phyloP scores from a whole-genome alignment of 2,888 invertebrate genomes.

The Hypolimnas misippus region DNA sequence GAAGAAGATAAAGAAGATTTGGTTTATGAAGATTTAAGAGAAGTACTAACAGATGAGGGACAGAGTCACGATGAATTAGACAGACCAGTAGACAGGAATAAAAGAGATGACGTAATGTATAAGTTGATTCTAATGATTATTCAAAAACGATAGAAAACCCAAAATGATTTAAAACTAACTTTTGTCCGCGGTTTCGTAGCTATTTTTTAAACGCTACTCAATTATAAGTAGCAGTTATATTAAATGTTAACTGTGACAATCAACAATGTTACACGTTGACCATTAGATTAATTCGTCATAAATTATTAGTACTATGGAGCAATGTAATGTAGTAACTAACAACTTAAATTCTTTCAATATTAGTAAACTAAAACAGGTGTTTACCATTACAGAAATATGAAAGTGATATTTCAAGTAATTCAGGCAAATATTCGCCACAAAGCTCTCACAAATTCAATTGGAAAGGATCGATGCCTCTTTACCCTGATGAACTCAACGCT shows the following conservation, averaged over 20 bases:
- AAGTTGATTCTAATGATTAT: neutral
- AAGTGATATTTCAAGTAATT: slow-evolving; percentile 3
- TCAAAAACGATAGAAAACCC: too few species aligned
- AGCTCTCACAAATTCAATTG: slow-evolving; percentile 60
- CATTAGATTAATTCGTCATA: too few species aligned
- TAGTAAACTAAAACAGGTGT: neutral
- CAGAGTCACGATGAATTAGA: slow-evolving; percentile 56
- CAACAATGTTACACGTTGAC: too few species aligned
- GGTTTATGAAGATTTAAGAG: slow-evolving; percentile 62
- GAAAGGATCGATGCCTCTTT: slow-evolving; percentile 68
- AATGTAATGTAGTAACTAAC: too few species aligned
- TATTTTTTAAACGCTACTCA: too few species aligned
- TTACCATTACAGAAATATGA: slow-evolving; percentile 22
- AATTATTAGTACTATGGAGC: too few species aligned
- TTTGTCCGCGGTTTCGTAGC: too few species aligned
- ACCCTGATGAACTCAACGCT: slow-evolving; percentile 64
- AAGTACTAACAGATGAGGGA: slow-evolving; percentile 56
- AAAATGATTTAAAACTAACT: too few species aligned
- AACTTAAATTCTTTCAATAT: too few species aligned
- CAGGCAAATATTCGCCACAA: slow-evolving; percentile 38
- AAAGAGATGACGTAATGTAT: slow-evolving; percentile 43
- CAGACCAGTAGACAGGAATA: slow-evolving; percentile 50
- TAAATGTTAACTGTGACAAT: too few species aligned
- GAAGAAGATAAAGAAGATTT: slow-evolving; percentile 55
- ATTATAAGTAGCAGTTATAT: too few species aligned